These are phyloP conservation scores for Acyrthosiphon pisum DNA, from an alignment of 1,140 invertebrate species.

Conservation along the genomic window DNA sequence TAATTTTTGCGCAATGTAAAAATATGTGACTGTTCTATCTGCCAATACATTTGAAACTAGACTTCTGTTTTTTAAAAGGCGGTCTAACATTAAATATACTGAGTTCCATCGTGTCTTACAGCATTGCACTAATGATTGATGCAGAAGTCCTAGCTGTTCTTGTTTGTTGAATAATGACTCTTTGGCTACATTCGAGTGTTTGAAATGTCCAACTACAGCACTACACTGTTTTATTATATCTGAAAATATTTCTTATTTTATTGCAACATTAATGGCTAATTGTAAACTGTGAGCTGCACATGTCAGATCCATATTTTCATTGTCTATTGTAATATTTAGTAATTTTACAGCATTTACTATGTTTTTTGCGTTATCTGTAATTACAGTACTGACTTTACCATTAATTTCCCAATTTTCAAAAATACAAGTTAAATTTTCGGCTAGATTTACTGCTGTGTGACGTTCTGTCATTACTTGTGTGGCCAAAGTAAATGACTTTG, in stretches of 20 bases:
- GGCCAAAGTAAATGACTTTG: too few relatives aligned
- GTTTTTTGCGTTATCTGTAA: background rate
- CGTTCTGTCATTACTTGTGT: too few relatives aligned
- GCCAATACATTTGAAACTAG: background rate
- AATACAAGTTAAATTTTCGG: too few relatives aligned
- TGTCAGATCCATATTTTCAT: conserved; percentile 27
- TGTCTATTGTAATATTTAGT: background rate
- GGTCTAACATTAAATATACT: conserved; percentile 9
- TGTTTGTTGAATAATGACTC: background rate
- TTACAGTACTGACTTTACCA: background rate
- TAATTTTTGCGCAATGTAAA: background rate
- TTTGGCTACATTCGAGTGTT: conserved; percentile 14
- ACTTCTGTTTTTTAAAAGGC: background rate
- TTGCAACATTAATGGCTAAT: background rate
- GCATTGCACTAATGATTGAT: background rate
- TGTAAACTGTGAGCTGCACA: conserved; percentile 13
- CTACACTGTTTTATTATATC: background rate
- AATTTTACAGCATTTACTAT: background rate
- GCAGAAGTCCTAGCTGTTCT: background rate
- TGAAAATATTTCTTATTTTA: conserved; percentile 9
- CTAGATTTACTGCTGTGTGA: too few relatives aligned
- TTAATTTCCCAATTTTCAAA: background rate
- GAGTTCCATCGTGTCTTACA: conserved; percentile 29
- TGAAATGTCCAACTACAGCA: conserved; percentile 16
- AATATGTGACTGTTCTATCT: background rate